These are phyloP conservation scores for Oligia fasciuncula DNA, from an alignment of 2,888 invertebrate genomes.

Conservation along the genomic window DNA sequence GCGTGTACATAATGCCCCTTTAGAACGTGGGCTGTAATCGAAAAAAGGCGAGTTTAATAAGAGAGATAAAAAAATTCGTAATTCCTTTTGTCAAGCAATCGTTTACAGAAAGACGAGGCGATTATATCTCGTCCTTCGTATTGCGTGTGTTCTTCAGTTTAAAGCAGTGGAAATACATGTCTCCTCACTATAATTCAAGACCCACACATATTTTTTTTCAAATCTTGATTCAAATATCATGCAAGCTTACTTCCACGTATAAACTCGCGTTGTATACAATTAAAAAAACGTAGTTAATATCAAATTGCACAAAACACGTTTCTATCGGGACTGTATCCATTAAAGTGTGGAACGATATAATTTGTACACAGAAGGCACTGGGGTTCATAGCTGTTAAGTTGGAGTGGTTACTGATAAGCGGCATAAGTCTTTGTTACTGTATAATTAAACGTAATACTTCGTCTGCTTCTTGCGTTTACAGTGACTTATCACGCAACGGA, in stretches of 20 bases:
- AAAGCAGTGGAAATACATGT: conserved; percentile 1
- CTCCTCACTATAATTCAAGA: conserved; percentile 13
- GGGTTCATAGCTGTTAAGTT: conserved; percentile 69
- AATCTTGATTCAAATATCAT: conserved; percentile 51
- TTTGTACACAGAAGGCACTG: conserved; percentile 68
- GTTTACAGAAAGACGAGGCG: not conserved
- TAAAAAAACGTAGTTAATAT: conserved; percentile 65
- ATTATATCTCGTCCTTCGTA: not conserved
- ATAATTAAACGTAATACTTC: conserved; percentile 86
- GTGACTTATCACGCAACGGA: conserved; percentile 80
- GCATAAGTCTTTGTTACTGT: conserved; percentile 78
- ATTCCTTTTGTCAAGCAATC: conserved; percentile 8
- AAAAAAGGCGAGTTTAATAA: conserved; percentile 11
- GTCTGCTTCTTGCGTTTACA: conserved; percentile 80
- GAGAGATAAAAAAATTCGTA: not conserved
- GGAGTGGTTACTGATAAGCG: conserved; percentile 74
- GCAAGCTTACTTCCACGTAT: conserved; percentile 54
- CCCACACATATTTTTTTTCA: not conserved
- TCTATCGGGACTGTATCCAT: conserved; percentile 65
- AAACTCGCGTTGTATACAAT: conserved; percentile 43
- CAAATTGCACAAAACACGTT: conserved; percentile 66
- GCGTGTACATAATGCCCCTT: conserved; percentile 26
- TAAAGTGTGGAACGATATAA: conserved; percentile 73
- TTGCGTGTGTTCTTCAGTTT: conserved; percentile 1
- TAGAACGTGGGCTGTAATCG: not conserved